Base-by-base conservation (phyloP, 2,113 vertebrate genomes). In the Cichladusa arquata region DNA sequence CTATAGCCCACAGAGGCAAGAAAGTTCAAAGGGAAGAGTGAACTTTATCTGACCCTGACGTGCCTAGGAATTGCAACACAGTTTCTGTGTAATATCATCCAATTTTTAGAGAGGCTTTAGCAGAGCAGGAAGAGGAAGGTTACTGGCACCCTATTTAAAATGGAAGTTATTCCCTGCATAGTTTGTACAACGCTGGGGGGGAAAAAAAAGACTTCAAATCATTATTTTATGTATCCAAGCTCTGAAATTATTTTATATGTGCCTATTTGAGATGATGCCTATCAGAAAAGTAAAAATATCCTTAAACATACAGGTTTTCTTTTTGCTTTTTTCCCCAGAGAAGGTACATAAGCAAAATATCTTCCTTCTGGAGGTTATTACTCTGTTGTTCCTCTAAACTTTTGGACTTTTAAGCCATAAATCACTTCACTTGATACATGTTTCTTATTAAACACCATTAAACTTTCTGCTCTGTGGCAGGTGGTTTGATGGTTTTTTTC, bases 21-120 rank as follows among this genome's bases (percentile, higher is more conserved):
- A 65, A 80, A 90, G 94, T 97, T 96, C 94, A 96, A 96, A 95
- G 94, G 92, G 88, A 95, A 93, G 72, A 13, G 33, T 96, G 96
- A 97, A 96, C 96, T 97, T 84, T 24, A 2, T 45, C 53, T 97
- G 97, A 97, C 95, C 97, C 90, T 93, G 77, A 23, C 85, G 65
- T 79, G 91, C 91, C 57, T 86, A 65, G 47, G 65, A 45, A 61
- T 95, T 96, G 83, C 95, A 92, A 91, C 94, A 94, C 73, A 65
- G 22, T 60, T 88, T 86, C 48, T 83, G 12, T 86, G 84, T 56
- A 73, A 74, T 66, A 53, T 56, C 44, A 26, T 92, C 88, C 85
- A 72, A 17, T 91, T 96, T 88, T 86, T 53, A 25, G 47, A 24
- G 66, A 60, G 71, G 31, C 70, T 88, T 71, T 29, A 80, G 31